Evolutionary conservation across 2,888 invertebrate species (phyloP).

Genomic region (Andrena hattorfiana): DNA sequence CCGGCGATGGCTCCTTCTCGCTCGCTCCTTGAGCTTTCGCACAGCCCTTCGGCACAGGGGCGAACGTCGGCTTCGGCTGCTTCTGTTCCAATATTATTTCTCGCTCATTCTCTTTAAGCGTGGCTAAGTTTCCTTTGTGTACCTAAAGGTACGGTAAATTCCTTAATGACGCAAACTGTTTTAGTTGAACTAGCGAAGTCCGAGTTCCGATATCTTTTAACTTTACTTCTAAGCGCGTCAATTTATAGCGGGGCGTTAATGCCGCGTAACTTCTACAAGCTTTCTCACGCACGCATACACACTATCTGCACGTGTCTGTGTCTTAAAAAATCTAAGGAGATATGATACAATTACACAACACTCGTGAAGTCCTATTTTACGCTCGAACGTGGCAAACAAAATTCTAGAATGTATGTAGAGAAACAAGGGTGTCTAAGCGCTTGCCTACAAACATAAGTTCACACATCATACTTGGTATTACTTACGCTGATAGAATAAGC

Average conservation of each 20-base stretch:
- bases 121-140: conserved; percentile 83
- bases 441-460: conserved; percentile 51
- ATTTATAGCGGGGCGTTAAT: conserved; percentile 28
- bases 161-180: conserved; percentile 69
- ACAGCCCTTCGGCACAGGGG: conserved; percentile 79
- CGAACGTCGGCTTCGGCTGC: conserved; percentile 76
- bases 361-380: conserved; percentile 16
- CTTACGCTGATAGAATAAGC: conserved; percentile 77
- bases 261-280: conserved; percentile 58
- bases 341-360: conserved; percentile 19
- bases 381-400: conserved; percentile 7
- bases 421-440: conserved; percentile 29
- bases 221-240: conserved; percentile 18
- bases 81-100: conserved; percentile 80
- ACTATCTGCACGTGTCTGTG: conserved; percentile 45
- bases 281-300: conserved; percentile 47
- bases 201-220: conserved; percentile 38
- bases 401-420: conserved; percentile 22
- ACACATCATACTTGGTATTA: conserved; percentile 71
- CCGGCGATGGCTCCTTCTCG: conserved; percentile 79
- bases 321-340: conserved; percentile 26
- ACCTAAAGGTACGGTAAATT: conserved; percentile 80
- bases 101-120: conserved; percentile 81
- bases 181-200: conserved; percentile 50
- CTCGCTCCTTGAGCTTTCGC: conserved; percentile 72